phyloP scores from a whole-genome alignment of 2,113 vertebrate species.

The Pipa parva region DNA sequence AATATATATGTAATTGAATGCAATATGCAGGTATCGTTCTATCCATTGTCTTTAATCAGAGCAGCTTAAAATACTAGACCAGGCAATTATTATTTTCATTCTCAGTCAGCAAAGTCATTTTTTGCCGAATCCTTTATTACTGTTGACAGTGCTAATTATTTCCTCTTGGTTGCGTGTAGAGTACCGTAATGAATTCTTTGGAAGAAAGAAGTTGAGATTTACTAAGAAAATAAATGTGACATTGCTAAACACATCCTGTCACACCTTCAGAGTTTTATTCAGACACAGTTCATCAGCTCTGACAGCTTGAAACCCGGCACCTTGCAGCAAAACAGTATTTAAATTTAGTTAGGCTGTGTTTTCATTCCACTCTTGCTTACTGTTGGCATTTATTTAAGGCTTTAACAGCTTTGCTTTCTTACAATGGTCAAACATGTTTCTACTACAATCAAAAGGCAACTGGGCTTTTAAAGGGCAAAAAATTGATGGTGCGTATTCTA shows the following conservation, averaged over 20 bases:
- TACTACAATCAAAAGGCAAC: too few relatives aligned
- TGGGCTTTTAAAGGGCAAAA: too few relatives aligned
- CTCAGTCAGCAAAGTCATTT: conserved; percentile 4
- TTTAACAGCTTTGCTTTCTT: neutral
- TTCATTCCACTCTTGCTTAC: conserved; percentile 1
- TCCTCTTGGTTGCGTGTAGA: neutral
- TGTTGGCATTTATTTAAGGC: conserved; percentile 10
- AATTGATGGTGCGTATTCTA: too few relatives aligned
- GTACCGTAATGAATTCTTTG: conserved; percentile 18
- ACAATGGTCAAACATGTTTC: too few relatives aligned
- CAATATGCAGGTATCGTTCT: neutral
- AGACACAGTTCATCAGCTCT: conserved; percentile 3
- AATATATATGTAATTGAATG: too few relatives aligned
- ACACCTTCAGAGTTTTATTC: conserved; percentile 26
- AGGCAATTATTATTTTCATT: neutral
- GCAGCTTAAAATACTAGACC: too few relatives aligned
- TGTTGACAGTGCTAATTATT: conserved; percentile 28
- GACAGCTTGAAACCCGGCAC: conserved; percentile 6
- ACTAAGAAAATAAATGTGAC: conserved; percentile 25
- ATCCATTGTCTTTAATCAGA: neutral
- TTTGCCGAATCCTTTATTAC: conserved; percentile 1
- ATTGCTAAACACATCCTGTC: conserved; percentile 26
- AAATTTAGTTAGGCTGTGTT: neutral
- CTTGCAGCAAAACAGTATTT: neutral
- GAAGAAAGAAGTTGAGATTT: conserved; percentile 10